phyloP scores from a whole-genome alignment of 2,797 vertebrate species.

The Cyclura pinguis region DNA sequence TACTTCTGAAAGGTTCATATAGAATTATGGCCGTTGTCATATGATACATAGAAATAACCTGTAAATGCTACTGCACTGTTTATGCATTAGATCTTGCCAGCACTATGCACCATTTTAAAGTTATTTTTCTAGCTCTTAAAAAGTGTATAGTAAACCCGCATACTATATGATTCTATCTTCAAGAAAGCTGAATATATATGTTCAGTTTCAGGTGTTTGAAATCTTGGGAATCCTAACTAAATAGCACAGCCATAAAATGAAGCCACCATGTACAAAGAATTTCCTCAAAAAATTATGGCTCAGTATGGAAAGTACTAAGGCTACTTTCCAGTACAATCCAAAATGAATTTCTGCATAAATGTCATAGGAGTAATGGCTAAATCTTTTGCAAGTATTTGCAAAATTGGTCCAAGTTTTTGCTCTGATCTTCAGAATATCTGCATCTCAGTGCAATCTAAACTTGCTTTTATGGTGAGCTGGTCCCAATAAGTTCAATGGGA shows the following conservation, averaged over 20 bases:
- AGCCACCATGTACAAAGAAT: not conserved
- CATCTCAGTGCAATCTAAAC: not conserved
- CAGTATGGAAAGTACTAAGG: not conserved
- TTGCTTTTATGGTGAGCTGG: not conserved
- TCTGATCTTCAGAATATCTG: not conserved
- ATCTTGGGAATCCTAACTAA: not conserved
- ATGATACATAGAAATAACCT: accelerated
- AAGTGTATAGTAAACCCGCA: not conserved
- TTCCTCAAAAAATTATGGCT: not conserved
- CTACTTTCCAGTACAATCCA: not conserved
- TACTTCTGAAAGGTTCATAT: not conserved
- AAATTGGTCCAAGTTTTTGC: not conserved
- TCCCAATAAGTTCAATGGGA: not conserved
- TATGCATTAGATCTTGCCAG: not conserved
- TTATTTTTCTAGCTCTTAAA: no score
- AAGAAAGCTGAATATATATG: not conserved
- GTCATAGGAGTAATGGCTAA: accelerated
- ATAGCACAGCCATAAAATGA: not conserved
- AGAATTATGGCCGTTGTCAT: constrained; percentile 44
- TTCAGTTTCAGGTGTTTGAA: not conserved
- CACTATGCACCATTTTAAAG: accelerated
- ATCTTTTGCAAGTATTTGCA: not conserved
- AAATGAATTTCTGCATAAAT: not conserved
- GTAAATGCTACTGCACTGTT: accelerated
- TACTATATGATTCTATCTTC: not conserved